Evolutionary conservation across 1,140 invertebrate species (phyloP), one percentile per base, ranked within the genome.

Genomic region (Chrysoperla carnea): DNA sequence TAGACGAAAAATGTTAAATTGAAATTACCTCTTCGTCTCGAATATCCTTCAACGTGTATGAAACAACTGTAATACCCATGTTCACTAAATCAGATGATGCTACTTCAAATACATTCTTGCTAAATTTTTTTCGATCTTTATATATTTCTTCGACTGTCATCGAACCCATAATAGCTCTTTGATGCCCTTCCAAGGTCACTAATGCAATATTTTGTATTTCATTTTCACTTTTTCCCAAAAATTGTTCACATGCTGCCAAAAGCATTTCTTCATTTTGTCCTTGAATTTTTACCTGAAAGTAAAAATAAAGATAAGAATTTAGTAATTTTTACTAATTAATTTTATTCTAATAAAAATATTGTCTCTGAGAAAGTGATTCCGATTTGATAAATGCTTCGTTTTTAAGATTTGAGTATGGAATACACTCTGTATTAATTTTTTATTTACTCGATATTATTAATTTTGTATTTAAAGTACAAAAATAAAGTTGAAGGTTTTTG

Each of bases 91-190:
- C 92, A 46, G 88, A 91, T 13, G 89, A 93, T 8, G 85, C 84
- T 8, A 91, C 88, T 69, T 92, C 87, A 53, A 92, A 93, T 3
- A 94, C 89, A 68, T 94, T 87, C 62, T 94, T 94, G 48, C 90
- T 94, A 64, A 98, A 98, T 65, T 97, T 97, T 68, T 98, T 96
- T 38, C 94, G 75, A 60, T 97, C 93, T 63, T 96, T 96, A 64
- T 97, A 98, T 58, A 98, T 97, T 69, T 97, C 93, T 70, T 96
- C 92, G 8, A 98, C 92, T 29, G 91, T 95, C 92, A 97, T 97
- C 47, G 88, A 91, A 7, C 93, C 93, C 92, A 98, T 98, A 44
- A 97, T 97, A 45, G 92, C 92, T 50, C 93, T 68, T 66, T 98
- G 93, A 63, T 98, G 93, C 48, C 93, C 93, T 67, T 98, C 93